Base-by-base conservation (phyloP, 2,113 vertebrate species). In the Grus americana region DNA sequence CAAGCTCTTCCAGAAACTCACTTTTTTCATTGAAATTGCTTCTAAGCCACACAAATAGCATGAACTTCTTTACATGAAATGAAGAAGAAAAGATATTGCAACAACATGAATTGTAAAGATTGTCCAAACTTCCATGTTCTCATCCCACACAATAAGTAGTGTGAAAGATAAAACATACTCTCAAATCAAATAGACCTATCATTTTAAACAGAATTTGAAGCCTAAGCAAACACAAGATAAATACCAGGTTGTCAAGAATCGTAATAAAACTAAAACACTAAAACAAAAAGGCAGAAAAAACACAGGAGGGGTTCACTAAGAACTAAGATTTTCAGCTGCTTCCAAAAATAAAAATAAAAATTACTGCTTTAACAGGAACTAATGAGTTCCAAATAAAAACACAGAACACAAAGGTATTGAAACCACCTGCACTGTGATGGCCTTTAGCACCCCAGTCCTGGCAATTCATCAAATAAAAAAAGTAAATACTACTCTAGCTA, bases 301-400 rank as follows among this genome's bases (percentile, higher is more conserved):
- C 32, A 40, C 73, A 82, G 79, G 23, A 92, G 19, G 11, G 19
- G 47, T 75, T 97, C 79, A 88, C 82, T 89, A 84, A 87, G 93
- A 96, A 85, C 82, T 89, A 82, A 87, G 93, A 96, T 83, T 71
- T 90, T 91, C 62, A 84, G 46, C 68, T 82, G 50, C 59, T 78
- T 80, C 79, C 30, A 92, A 89, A 86, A 96, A 40, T 29, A 54
- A 44, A 44, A 83, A 40, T 40, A 42, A 42, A 75, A 6, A 87
- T 94, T 92, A 80, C 81, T 85, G 63, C 54, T 92, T 79, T 82
- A 75, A 90, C 54, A 96, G 83, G 85, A 95, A 91, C 68, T 90
- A 95, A 93, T 24, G 83, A 88, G 58, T 57, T 95, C 86, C 54
- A 91, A 83, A 92, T 11, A 91, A 88, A 97, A 86, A 62, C 15